A percentile compares a stretch with the other conserved stretches of the same genome.
Conservation (phyloP, 2,113 vertebrate species). For the Trichomycterus rosablanca region DNA sequence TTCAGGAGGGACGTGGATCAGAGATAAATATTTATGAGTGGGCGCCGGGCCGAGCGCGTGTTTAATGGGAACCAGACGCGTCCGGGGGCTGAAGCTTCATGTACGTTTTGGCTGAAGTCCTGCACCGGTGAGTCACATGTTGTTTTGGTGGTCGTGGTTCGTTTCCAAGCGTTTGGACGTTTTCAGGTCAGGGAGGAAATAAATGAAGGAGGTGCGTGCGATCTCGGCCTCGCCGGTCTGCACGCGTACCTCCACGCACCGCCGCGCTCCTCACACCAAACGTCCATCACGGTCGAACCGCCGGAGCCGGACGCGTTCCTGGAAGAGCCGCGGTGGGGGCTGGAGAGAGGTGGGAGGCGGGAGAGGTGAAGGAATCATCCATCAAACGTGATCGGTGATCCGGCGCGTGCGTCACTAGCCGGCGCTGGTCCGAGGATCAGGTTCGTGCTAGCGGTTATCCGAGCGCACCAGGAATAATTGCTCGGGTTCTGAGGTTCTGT, state of each 20-base stretch:
- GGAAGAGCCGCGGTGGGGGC: conserved; percentile 49
- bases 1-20: too few species aligned
- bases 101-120: conserved; percentile 1
- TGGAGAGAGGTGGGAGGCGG: conserved; percentile 34
- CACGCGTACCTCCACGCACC: background rate
- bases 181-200: conserved; percentile 4
- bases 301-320: conserved; percentile 57
- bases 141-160: conserved; percentile 7
- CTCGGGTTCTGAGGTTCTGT: too few species aligned
- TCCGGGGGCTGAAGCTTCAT: background rate
- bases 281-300: conserved; percentile 45
- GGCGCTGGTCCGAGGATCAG: conserved; percentile 3
- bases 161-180: conserved; percentile 7
- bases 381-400: conserved; percentile 14
- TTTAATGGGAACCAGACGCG: conserved; percentile 31
- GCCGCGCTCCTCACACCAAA: too few species aligned
- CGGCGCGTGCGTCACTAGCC: conserved; percentile 21
- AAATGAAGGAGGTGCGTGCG: background rate
- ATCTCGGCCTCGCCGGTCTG: background rate
- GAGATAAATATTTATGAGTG: background rate
- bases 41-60: too few species aligned
- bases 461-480: background rate
- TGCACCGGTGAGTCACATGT: conserved; percentile 10
- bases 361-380: conserved; percentile 9
- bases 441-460: conserved; percentile 5